phyloP scores from a whole-genome alignment of 2,888 invertebrate species.

The Selenia dentaria region DNA sequence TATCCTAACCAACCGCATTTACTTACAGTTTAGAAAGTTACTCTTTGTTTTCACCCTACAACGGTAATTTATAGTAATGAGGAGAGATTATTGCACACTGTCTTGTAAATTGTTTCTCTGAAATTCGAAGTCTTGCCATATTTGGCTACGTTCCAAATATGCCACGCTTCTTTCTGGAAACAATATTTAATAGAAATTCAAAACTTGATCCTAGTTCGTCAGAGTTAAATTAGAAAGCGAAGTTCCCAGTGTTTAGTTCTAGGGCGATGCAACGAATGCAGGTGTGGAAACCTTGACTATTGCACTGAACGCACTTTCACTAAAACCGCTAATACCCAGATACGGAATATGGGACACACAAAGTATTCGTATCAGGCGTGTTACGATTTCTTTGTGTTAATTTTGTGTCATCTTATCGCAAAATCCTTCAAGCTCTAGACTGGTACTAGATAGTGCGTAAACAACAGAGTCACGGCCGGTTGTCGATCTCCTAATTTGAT shows the following conservation, averaged over 20 bases:
- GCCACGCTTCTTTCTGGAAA: conserved; percentile 47
- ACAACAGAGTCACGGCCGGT: conserved; percentile 80
- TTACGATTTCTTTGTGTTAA: conserved; percentile 39
- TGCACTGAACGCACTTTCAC: conserved; percentile 65
- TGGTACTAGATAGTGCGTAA: conserved; percentile 54
- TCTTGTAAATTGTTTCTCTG: conserved; percentile 65
- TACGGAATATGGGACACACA: conserved; percentile 45
- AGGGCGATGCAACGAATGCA: conserved; percentile 40
- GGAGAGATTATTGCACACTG: conserved; percentile 70
- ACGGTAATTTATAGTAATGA: conserved; percentile 72
- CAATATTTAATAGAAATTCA: conserved; percentile 37
- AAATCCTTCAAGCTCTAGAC: conserved; percentile 68
- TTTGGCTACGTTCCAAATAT: conserved; percentile 61
- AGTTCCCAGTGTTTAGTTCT: conserved; percentile 7
- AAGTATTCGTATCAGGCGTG: conserved; percentile 27
- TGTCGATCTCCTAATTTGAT: conserved; percentile 81
- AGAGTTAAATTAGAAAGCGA: conserved; percentile 16
- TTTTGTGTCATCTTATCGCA: conserved; percentile 71
- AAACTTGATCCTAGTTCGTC: conserved; percentile 48
- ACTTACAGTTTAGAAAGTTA: conserved; percentile 76
- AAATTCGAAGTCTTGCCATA: conserved; percentile 46
- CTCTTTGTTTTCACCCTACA: conserved; percentile 77
- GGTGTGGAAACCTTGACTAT: conserved; percentile 62
- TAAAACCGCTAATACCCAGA: conserved; percentile 46
- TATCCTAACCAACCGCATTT: conserved; percentile 45